Evolutionary conservation across 2,113 vertebrate genomes (phyloP), one percentile per base, ranked within the genome.

Genomic region (Apus apus): DNA sequence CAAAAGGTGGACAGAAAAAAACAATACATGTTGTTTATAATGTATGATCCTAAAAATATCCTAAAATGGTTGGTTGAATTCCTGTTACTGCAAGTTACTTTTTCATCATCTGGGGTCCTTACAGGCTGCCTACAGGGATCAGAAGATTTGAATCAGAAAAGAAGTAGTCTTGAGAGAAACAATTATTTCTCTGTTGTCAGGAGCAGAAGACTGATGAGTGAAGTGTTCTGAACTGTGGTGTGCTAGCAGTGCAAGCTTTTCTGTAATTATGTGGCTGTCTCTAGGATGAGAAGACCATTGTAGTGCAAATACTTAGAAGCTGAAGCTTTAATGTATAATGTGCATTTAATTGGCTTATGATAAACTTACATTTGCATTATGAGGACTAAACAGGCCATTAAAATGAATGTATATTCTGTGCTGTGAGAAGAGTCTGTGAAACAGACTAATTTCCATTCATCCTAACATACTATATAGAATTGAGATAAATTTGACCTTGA

Each of bases 211-310:
- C 56, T 70, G 23, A 26, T 26, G 40, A 54, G 30, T 46, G 4
- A 34, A 61, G 34, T 71, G 66, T 51, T 48, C 6, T n/a, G 18
- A 56, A 21, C 40, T 40, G 54, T 65, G 43, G 12, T 74, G 46
- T 66, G 38, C 38, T n/a, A 9, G 30, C 23, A n/a, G 60, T 36
- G 22, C 11, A 20, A 30, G 8, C 30, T 56, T 19, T 58, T 23
- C 56, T 65, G 30, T 40, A 50, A 48, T 64, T 36, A 27, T 22
- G 8, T 13, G 15, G 6, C 26, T 65, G 30, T 54, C 45, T 66
- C 20, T 23, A 8, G 5, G 4, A 8, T 36, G 0, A 1, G 51
- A 65, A 53, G 20, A 29, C 29, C 3, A 7, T 4, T 74, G 50
- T 38, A 30, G 12, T 78, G 19, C 34, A 54, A 48, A 45, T 65